Evolutionary conservation across 2,888 invertebrate species (phyloP), one percentile per base, ranked within the genome.

Genomic region (Sinotaia quadrata): DNA sequence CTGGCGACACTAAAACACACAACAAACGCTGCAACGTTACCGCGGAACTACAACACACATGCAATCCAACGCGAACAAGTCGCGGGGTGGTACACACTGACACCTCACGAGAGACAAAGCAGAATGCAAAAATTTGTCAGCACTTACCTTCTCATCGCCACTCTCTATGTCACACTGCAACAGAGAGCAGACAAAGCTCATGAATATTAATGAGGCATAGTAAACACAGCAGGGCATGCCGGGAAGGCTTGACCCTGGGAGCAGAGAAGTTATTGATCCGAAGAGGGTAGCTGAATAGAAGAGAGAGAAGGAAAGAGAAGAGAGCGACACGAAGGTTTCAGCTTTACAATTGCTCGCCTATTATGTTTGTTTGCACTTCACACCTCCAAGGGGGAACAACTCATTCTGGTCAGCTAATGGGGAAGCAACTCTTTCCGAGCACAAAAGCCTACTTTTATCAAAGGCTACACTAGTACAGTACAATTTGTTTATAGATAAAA

Each of bases 151-250:
- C 57, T 83, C 83, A 70, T 83, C 81, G 15, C 80, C 82, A 69
- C 81, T 82, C 73, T 82, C 83, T 72, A 81, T 81, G 74, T 82
- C 83, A 79, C 83, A 82, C 83, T 83, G 81, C 67, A 81, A 81
- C 63, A 65, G 59, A 67, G 47, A 69, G 41, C 37, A 67, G 62
- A 68, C 60, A 71, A 31, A 71, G 67, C 67, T 60, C 67, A 67
- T 67, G 60, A 67, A 58, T 67, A 67, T 59, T 57, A 67, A 67
- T 59, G 67, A 60, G 41, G 36, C 27, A 31, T 24, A 12, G 58
- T 59, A 59, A 72, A 68, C 68, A 69, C 59, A 57, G 41, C 56
- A 49, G 33, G 21, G 68, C 60, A 37, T 61, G 66, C 29, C 51
- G 68, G 72, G 68, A 56, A 62, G 34, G 33, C 51, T 34, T 69